Evolutionary conservation across 1,140 invertebrate species (phyloP), one percentile per base, ranked within the genome.

Genomic region (Neelides sp.): DNA sequence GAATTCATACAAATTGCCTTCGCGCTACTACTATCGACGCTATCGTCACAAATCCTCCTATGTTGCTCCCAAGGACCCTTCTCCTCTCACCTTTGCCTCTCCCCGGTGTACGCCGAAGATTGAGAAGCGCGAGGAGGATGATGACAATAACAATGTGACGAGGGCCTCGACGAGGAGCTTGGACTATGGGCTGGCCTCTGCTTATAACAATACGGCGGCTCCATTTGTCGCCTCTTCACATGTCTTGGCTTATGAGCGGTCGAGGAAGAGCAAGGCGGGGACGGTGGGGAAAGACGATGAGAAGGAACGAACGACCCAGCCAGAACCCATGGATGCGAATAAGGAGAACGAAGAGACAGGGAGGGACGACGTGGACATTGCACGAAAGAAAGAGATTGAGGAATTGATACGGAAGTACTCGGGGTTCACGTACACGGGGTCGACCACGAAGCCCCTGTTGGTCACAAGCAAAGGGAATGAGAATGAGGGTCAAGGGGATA

Each of bases 351-450:
- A 24, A 12, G 48, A 50, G 43, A 52, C 50, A 5, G 28, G 32
- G 3, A 30, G 39, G 19, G 45, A 47, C 23, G 54, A 48, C 26
- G 54, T 56, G 20, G 58, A 60, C 26, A 26, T 57, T 22, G 32
- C 48, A 24, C 36, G 55, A 35, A 60, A 60, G 32, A 57, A 57
- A 48, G 58, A 60, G 35, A 60, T 60, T 40, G 58, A 60, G 47
- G 58, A 60, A 28, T 39, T 60, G n/a, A 60, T 60, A 37, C 50
- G 51, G 30, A 60, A 60, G 37, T 60, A 60, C 39, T 60, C 58
- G 17, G 55, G 54, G 3, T 43, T 60, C 34, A 55, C 54, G 1
- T 57, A 57, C 39, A 55, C 55, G 2, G 52, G 44, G 39, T n/a
- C 42, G 19, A 27, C 17, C 22, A 20, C 12, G 40, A 43, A 20